These are phyloP conservation scores for Sapayoa aenigma DNA, from an alignment of 2,113 vertebrate species.

Conservation along the genomic window DNA sequence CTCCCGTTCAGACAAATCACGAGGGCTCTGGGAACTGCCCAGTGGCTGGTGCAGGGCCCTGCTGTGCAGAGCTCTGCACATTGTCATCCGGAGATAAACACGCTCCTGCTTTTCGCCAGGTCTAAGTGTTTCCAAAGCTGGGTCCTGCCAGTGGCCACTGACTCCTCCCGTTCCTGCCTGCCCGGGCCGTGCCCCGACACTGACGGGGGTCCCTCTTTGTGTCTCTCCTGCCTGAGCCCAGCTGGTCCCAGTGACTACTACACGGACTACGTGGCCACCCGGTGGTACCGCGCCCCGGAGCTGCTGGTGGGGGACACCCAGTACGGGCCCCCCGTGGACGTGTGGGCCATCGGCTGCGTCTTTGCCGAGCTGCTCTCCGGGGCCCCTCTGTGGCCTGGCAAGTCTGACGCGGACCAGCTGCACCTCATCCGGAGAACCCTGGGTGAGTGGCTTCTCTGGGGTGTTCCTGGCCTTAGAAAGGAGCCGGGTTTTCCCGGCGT, in stretches of 20 bases:
- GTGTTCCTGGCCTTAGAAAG: neutral
- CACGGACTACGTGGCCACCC: conserved; percentile 94
- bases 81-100: neutral
- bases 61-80: neutral
- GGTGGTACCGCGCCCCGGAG: conserved; percentile 94
- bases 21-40: neutral
- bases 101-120: neutral
- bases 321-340: conserved; percentile 90
- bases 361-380: conserved; percentile 91
- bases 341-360: conserved; percentile 94
- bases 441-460: conserved; percentile 79
- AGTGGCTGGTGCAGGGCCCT: neutral
- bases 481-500: neutral
- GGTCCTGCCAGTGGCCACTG: neutral
- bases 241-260: conserved; percentile 92
- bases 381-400: conserved; percentile 89
- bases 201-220: too few species aligned
- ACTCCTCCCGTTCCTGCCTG: neutral
- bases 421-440: conserved; percentile 90
- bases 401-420: conserved; percentile 93
- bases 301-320: conserved; percentile 92
- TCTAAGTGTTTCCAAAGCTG: neutral
- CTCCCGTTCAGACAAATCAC: neutral
- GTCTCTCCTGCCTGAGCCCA: conserved; percentile 46
- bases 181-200: neutral